Base-by-base conservation (phyloP, 2,113 vertebrate species). In the Antechinus stuartii region DNA sequence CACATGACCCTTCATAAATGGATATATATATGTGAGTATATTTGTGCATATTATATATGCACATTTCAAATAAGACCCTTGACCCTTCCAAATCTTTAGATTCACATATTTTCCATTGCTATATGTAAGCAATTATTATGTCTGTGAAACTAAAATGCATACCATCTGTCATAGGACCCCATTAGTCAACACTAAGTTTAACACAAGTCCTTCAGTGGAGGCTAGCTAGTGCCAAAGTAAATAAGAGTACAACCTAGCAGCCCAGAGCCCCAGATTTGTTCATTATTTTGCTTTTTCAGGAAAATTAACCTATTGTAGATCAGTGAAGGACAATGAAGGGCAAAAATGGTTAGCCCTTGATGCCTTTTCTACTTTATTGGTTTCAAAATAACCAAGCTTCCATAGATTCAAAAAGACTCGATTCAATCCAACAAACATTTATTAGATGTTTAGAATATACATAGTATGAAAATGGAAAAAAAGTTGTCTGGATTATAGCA, bases 111-210 rank as follows among this genome's bases (percentile, higher is more conserved):
- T 97, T 98, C 56, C 96, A 96, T 30, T 96, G 27, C 23, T 95
- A 19, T 68, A 1, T 96, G 91, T 91, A 47, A 97, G 4, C 2
- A 26, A 97, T 97, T 97, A 91, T 90, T 96, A 90, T 95, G 0
- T 90, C 93, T 98, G 90, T 61, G 89, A 98, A 96, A 94, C 96
- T 97, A 96, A 97, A 97, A 96, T 89, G 54, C 55, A 22, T 76
- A 25, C 92, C 94, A 97, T 96, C 92, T 98, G 95, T 91, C 89
- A 89, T 0, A 95, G 47, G 27, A 91, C 90, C 90, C 90, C 94
- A 95, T 96, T 95, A 97, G 90, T 97, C 93, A 97, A 91, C 54
- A 91, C 25, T 0, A 5, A 49, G 27, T 46, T 76, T 96, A 26
- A 96, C 92, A 91, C 42, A 56, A 90, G 49, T 92, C 95, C 93